A percentile compares a stretch with the other conserved stretches of the same genome.
Evolutionary conservation across 2,888 invertebrate genomes (phyloP).

Genomic region (Ichneumon xanthorius): DNA sequence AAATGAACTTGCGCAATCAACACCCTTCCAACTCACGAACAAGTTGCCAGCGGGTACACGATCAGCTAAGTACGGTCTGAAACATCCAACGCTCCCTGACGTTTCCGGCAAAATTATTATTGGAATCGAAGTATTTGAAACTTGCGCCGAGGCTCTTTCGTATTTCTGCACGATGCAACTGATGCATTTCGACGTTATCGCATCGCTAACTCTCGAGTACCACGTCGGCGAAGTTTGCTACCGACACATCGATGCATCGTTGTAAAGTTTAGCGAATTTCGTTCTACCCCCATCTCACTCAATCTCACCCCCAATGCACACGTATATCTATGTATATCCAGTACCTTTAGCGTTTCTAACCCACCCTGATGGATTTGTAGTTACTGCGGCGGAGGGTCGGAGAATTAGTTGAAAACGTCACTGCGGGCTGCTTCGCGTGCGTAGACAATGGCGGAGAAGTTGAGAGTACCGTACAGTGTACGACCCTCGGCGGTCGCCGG

Average conservation of each 20-base stretch:
- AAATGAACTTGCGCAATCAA: neutral
- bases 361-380: constrained; percentile 63
- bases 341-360: constrained; percentile 43
- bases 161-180: constrained; percentile 14
- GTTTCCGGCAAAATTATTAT: neutral
- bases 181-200: constrained; percentile 10
- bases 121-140: neutral
- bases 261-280: constrained; percentile 59
- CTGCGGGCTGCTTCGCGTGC: constrained; percentile 75
- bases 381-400: constrained; percentile 62
- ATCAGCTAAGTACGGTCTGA: neutral
- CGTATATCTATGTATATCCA: constrained; percentile 50
- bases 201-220: constrained; percentile 31
- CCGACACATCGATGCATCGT: constrained; percentile 53
- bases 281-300: constrained; percentile 17
- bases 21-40: neutral
- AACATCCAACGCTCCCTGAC: neutral
- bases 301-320: constrained; percentile 38
- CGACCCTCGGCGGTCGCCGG: constrained; percentile 27
- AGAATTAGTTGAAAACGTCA: constrained; percentile 73
- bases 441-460: constrained; percentile 75
- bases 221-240: constrained; percentile 51
- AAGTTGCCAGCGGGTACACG: neutral
- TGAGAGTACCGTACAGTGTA: constrained; percentile 50
- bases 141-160: neutral